Evolutionary conservation across 2,113 vertebrate species (phyloP).

Genomic region (Antennarius striatus): DNA sequence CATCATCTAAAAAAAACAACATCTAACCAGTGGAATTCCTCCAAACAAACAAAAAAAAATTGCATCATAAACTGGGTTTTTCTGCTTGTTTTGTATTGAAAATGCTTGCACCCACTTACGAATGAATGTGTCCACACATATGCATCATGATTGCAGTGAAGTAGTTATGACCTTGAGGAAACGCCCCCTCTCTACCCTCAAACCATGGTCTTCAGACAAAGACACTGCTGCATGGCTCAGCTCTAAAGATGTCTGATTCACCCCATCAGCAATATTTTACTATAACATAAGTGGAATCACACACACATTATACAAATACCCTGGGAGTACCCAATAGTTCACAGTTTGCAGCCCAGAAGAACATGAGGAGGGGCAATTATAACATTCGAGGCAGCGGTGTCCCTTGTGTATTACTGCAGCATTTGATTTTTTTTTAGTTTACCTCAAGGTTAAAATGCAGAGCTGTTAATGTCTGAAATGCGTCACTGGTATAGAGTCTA

Average conservation of each 20-base stretch:
- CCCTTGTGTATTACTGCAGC: constrained; percentile 40
- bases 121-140: constrained; percentile 7
- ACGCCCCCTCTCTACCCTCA: constrained; percentile 41
- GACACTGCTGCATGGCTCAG: constrained; percentile 59
- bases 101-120: background rate
- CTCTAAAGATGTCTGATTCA: constrained; percentile 52
- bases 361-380: constrained; percentile 46
- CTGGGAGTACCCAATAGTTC: background rate
- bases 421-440: constrained; percentile 24
- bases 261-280: constrained; percentile 59
- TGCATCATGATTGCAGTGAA: constrained; percentile 32
- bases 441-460: constrained; percentile 1
- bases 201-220: constrained; percentile 66
- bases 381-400: constrained; percentile 29
- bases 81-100: background rate
- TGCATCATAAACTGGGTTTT: background rate
- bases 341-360: constrained; percentile 23
- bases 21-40: background rate
- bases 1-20: background rate
- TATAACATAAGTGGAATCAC: background rate
- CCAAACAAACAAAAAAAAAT: background rate
- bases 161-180: constrained; percentile 66
- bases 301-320: constrained; percentile 1
- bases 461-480: constrained; percentile 13
- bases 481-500: background rate